Evolutionary conservation across 2,888 invertebrate genomes (phyloP).

Genomic region (Tiliacea aurago): DNA sequence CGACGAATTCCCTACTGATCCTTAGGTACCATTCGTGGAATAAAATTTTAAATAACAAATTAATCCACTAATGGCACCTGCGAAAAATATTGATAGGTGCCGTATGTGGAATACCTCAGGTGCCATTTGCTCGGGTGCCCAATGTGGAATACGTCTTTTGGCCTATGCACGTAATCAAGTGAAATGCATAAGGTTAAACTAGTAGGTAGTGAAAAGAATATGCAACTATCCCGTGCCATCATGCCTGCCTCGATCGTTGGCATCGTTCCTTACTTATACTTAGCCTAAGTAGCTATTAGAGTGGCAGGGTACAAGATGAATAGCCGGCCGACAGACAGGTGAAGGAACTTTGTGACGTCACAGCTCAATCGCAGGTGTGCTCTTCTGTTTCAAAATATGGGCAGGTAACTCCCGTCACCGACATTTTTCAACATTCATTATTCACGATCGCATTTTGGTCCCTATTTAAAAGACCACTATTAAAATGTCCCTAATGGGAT

Average conservation of each 20-base stretch:
- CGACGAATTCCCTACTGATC: too few species aligned
- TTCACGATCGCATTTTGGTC: conserved; percentile 62
- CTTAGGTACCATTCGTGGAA: too few species aligned
- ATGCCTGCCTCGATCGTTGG: conserved; percentile 60
- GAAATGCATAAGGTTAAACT: conserved; percentile 8
- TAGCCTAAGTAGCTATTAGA: conserved; percentile 68
- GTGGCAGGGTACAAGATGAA: conserved; percentile 69
- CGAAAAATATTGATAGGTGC: too few species aligned
- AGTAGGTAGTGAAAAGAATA: not conserved
- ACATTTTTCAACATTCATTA: conserved; percentile 67
- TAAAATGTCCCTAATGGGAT: conserved; percentile 75
- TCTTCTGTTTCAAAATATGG: conserved; percentile 71
- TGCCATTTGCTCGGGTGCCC: too few species aligned
- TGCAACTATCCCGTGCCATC: conserved; percentile 53
- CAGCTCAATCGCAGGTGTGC: conserved; percentile 78
- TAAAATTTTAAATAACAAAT: too few species aligned
- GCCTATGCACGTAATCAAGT: not conserved
- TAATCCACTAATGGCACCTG: too few species aligned
- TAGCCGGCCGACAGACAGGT: conserved; percentile 76
- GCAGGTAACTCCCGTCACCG: conserved; percentile 66
- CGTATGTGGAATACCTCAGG: too few species aligned
- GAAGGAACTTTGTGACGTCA: conserved; percentile 81
- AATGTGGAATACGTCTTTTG: too few species aligned
- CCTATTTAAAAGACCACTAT: conserved; percentile 72
- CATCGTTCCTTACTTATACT: conserved; percentile 69